Base-by-base conservation (phyloP, 2,113 vertebrate genomes). In the Meriones unguiculatus region DNA sequence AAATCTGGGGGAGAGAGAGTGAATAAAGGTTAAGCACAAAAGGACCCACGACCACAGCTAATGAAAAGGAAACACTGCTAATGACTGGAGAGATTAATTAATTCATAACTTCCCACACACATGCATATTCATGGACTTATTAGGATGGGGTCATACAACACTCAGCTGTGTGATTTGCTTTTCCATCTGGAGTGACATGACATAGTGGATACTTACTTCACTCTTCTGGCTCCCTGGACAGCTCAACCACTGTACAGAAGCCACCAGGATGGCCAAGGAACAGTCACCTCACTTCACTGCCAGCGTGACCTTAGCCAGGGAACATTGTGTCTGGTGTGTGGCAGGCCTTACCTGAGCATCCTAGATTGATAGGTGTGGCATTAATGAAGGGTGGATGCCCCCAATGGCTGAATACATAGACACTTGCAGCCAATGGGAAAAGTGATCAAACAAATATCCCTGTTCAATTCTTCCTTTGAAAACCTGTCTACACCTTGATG, bases 331-430 rank as follows among this genome's bases (percentile, higher is more conserved):
- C 22, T 54, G 41, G 13, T 70, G 5, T 20, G 7, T 12, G 64
- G 2, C 0, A 8, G 50, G 11, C n/a, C 4, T 32, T 18, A 7
- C 22, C 4, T 6, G 10, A 18, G 1, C 14, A 4, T 10, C 4
- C 50, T 9, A 4, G 72, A 32, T 5, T 15, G 72, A 11, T 5
- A 24, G 25, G 57, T 0, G 22, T 5, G 2, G 17, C 22, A 4
- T 5, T 9, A 7, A 30, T 3, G 32, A 15, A 25, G 3, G 32
- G 6, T 9, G n/a, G 24, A 1, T 32, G 41, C 4, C 15, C n/a
- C 18, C 20, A 5, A 3, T 22, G 72, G 25, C 54, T 46, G 17
- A 1, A 59, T 18, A 20, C 10, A 20, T 22, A 54, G 38, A 32
- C 10, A 64, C 6, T 9, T 6, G 24, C 4, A 76, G 57, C 20